Conservation (phyloP, 2,888 invertebrate genomes). For the Scelioninae gen. 1 region DNA sequence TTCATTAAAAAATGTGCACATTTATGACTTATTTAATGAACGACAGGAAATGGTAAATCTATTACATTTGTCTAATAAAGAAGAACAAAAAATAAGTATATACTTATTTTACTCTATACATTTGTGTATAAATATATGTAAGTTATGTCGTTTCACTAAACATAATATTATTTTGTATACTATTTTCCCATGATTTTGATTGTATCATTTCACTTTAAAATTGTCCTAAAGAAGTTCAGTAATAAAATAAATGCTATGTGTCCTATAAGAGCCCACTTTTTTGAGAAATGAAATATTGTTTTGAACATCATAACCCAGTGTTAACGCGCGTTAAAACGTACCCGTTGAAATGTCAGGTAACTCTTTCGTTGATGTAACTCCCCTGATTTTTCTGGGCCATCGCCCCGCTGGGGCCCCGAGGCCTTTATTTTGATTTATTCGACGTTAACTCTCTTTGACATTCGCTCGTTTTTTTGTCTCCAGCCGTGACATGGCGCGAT, state of each 20-base stretch:
- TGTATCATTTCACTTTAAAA: no score
- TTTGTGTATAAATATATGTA: no score
- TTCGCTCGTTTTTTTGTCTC: constrained; percentile 75
- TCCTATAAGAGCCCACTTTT: constrained; percentile 8
- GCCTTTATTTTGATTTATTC: constrained; percentile 84
- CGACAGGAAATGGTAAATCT: no score
- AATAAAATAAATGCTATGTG: constrained; percentile 23
- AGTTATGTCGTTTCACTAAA: no score
- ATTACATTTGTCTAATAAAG: no score
- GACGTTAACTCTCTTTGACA: constrained; percentile 82
- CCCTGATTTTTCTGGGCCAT: constrained; percentile 73
- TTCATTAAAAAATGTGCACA: no score
- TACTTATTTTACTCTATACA: no score
- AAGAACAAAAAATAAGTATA: no score
- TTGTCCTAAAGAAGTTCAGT: not conserved
- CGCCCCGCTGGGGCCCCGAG: constrained; percentile 75
- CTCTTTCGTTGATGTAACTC: constrained; percentile 76
- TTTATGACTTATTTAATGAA: no score
- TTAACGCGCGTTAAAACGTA: constrained; percentile 46
- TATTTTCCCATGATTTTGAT: no score
- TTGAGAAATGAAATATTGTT: constrained; percentile 55
- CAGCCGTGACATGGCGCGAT: constrained; percentile 63
- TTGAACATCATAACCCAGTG: constrained; percentile 20
- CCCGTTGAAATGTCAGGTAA: constrained; percentile 77
- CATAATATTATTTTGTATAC: no score